Conservation (phyloP, 2,888 invertebrate genomes). For the Rhingia rostrata region DNA sequence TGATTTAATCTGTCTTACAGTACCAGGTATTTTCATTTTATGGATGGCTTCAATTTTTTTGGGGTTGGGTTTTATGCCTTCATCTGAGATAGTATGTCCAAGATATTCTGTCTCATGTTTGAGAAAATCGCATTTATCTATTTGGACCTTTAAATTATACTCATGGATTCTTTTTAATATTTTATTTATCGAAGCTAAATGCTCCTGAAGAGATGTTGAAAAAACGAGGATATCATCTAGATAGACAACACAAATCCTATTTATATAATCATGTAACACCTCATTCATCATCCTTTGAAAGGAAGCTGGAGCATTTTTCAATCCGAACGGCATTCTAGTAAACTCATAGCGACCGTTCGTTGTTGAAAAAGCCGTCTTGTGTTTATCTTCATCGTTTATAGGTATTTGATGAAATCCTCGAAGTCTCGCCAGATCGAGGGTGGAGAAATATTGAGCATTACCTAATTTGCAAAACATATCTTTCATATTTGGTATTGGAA, state of each 20-base stretch:
- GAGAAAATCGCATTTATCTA: slow-evolving; percentile 16
- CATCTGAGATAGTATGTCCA: slow-evolving; percentile 31
- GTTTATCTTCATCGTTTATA: slow-evolving; percentile 16
- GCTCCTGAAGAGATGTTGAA: slow-evolving; percentile 8
- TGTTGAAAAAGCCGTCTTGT: slow-evolving; percentile 61
- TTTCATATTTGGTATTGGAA: too few species aligned
- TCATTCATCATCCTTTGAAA: too few species aligned
- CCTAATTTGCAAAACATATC: too few species aligned
- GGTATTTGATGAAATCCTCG: slow-evolving; percentile 63
- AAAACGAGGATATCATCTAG: slow-evolving; percentile 1
- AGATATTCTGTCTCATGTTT: slow-evolving; percentile 16
- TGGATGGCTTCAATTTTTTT: too few species aligned
- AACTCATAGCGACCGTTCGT: too few species aligned
- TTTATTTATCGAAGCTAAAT: slow-evolving; percentile 7
- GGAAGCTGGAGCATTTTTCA: too few species aligned
- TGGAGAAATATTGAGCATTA: slow-evolving; percentile 39
- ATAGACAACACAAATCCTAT: too few species aligned
- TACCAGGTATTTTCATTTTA: too few species aligned
- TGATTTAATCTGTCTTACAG: too few species aligned
- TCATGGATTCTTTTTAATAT: background rate
- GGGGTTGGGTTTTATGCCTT: slow-evolving; percentile 53
- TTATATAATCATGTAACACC: too few species aligned
- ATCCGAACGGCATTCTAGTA: too few species aligned
- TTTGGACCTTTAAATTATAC: slow-evolving; percentile 4
- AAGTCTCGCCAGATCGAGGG: slow-evolving; percentile 30